A percentile compares a stretch with the other conserved stretches of the same genome.
phyloP scores from a whole-genome alignment of 2,113 vertebrate species.

The Plecotus auritus region DNA sequence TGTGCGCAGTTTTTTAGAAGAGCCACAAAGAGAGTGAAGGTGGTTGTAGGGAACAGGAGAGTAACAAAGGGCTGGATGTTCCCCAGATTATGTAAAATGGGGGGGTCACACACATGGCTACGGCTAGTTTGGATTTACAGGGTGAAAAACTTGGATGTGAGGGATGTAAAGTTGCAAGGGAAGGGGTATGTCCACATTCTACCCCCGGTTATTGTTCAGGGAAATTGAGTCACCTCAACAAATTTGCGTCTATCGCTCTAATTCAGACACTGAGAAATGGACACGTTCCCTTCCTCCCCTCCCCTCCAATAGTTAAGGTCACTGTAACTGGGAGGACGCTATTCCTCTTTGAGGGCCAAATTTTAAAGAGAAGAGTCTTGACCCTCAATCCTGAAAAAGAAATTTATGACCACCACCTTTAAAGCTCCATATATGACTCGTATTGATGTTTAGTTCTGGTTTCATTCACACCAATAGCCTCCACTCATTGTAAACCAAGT shows the following conservation, averaged over 20 bases:
- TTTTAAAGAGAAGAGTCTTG: not conserved
- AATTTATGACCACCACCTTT: not conserved
- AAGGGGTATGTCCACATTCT: not conserved
- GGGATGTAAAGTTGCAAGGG: not conserved
- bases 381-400: not conserved
- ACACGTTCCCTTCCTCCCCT: fast-evolving
- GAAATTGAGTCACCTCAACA: not conserved
- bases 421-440: not conserved
- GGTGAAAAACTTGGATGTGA: not conserved
- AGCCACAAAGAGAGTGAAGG: not conserved
- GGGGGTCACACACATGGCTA: not conserved
- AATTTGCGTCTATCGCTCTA: not conserved
- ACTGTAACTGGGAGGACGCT: not conserved
- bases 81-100: not conserved
- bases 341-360: not conserved
- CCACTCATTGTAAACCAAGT: not conserved
- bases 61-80: not conserved
- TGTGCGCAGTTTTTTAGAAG: not conserved
- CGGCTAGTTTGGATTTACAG: not conserved
- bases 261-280: not conserved
- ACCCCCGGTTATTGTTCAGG: not conserved
- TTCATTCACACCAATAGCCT: not conserved
- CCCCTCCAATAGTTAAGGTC: not conserved
- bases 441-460: not conserved
- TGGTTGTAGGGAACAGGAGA: not conserved